Evolutionary conservation across 92 coral and sea anemone species (phyloP), one percentile per base, ranked within the genome.

Genomic region (Palythoa grandiflora): DNA sequence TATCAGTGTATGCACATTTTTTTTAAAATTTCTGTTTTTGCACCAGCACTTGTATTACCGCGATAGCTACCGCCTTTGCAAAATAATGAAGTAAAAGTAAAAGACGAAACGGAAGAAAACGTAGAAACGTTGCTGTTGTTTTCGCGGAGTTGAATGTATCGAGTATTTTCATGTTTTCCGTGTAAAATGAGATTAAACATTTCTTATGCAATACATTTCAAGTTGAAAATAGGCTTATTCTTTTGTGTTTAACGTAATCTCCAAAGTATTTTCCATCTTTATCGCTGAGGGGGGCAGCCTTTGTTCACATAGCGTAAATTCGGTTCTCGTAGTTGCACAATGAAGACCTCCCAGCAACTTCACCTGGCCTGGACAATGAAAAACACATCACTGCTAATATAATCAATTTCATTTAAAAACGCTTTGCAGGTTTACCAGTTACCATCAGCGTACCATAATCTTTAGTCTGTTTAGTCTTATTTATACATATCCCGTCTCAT

Each of bases 261-360:
- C 35, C 21, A 63, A 63, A 63, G 70, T 63, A 63, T 63, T 63
- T 63, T 63, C 21, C 37, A 63, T 17, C 70, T 63, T 17, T 63
- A 63, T 20, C 70, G 21, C 70, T n/a, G 70, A 63, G 70, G 70
- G 70, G 70, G 70, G 70, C 20, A 63, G 36, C 70, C 21, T 63
- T 63, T 63, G 70, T 63, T 63, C 21, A 19, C 10, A 17, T 17
- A 17, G 20, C 35, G 21, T n/a, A 17, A 63, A 6, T 17, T 63
- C 70, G 21, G 17, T 63, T n/a, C 10, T 63, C 9, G 10, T 63
- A 14, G 65, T 59, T 5, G 16, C 3, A 59, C 19, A 59, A 59
- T 59, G n/a, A 15, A 15, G 19, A n/a, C 28, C 37, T 63, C 35
- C 35, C 35, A 6, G 35, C n/a, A 63, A 4, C 9, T n/a, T 63